These are phyloP conservation scores for Euglossa dilemma DNA, from an alignment of 1,140 invertebrate genomes.

Conservation along the genomic window DNA sequence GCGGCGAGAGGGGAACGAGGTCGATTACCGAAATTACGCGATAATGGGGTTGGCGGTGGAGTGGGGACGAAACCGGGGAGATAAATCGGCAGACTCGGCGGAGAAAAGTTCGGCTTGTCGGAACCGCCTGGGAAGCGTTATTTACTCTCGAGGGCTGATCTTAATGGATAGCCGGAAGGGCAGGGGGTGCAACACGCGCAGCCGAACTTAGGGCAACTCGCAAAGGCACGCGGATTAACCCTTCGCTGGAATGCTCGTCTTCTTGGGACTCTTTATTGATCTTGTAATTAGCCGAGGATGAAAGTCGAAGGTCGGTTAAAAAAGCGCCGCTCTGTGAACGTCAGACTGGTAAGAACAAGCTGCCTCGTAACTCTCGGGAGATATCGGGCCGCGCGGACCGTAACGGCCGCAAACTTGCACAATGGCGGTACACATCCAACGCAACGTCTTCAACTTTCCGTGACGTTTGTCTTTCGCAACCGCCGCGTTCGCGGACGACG, in stretches of 20 bases:
- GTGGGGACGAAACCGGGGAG: background rate
- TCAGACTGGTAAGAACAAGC: background rate
- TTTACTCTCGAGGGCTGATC: background rate
- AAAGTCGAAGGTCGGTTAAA: background rate
- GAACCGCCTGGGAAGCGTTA: background rate
- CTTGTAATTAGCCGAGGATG: conserved; percentile 5
- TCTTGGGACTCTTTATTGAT: background rate
- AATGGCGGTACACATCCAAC: background rate
- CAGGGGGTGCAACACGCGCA: background rate
- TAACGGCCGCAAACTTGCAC: background rate
- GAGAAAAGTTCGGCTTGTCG: background rate
- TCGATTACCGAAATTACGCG: conserved; percentile 40
- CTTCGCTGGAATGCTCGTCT: background rate
- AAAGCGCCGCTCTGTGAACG: background rate
- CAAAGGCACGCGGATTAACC: background rate
- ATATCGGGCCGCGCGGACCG: background rate
- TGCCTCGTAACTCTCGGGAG: background rate
- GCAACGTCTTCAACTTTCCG: conserved; percentile 20
- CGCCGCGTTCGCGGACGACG: background rate
- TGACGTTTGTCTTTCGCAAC: background rate
- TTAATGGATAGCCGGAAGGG: too few species aligned
- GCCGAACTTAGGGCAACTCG: background rate
- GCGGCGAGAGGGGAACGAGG: background rate
- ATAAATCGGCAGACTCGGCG: background rate
- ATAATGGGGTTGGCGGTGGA: background rate